phyloP scores from a whole-genome alignment of 2,113 vertebrate genomes.

The Bombycilla garrulus region DNA sequence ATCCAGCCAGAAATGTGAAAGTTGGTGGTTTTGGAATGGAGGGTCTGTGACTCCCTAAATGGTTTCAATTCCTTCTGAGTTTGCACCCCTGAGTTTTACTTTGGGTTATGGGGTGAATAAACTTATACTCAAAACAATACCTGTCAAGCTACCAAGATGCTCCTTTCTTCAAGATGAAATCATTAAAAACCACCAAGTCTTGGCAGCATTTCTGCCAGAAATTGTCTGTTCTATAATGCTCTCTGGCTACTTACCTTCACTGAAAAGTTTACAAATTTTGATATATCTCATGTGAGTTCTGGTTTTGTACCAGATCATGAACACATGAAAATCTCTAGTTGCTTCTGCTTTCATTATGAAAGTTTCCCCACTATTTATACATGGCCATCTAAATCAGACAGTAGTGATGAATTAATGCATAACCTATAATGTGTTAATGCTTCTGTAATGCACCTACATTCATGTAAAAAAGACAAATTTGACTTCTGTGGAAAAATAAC shows the following conservation, averaged over 20 bases:
- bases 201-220: not conserved
- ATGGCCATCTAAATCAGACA: not conserved
- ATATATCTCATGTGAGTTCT: not conserved
- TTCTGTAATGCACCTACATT: not conserved
- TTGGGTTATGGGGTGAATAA: not conserved
- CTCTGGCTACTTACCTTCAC: not conserved
- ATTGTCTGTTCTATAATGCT: not conserved
- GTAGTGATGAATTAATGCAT: not conserved
- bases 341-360: conserved; percentile 48
- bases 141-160: not conserved
- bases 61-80: conserved; percentile 38
- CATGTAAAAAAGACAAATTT: not conserved
- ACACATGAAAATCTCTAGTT: not conserved
- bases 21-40: conserved; percentile 28
- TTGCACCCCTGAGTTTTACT: not conserved
- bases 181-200: not conserved
- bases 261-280: not conserved
- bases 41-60: not conserved
- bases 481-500: not conserved
- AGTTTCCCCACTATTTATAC: not conserved
- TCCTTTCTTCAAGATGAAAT: not conserved
- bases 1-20: conserved; percentile 16
- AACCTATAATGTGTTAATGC: not conserved
- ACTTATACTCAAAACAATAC: not conserved
- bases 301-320: not conserved